Base-by-base conservation (phyloP, 2,888 invertebrate species). In the Smittia sp. region DNA sequence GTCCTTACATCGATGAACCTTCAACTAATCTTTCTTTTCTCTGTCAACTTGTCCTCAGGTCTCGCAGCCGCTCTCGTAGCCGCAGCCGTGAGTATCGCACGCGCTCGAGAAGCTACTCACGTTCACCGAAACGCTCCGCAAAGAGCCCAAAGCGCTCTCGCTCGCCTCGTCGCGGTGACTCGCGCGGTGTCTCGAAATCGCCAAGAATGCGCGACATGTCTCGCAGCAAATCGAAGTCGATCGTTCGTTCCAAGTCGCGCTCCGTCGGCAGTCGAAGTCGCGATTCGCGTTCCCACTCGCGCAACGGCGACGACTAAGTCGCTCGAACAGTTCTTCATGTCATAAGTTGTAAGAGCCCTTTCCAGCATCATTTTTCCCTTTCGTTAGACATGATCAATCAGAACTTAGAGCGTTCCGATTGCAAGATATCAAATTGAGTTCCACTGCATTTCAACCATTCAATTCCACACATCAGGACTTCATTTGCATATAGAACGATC, bases 61-160 rank as follows among this genome's bases (percentile, higher is more conserved):
- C 85, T 76, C 87, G 88, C 22, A 89, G 89, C 76, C 85, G 88
- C 77, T 89, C 89, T 24, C 86, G 88, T 77, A 87, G 88, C 75
- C 85, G 88, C 74, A 89, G 89, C 18, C 86, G 87, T 77, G 83
- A 83, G 74, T 83, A 76, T 74, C 78, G 81, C 79, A 79, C 80
- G 9, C 79, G 81, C 54, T 81, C 81, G 11, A 79, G 79, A 65
- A 79, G 85, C 75, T 84, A 84, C 75, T 85, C 85, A 0, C 84
- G 85, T 46, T 85, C 85, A 3, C 69, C 72, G 22, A 69, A 54
- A 20, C 69, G 69, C 25, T 24, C 69, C 13, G 25, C 52, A 11
- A 84, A 84, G 13, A 76, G 77, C 15, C 74, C 76, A 38, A 76
- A 76, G n/a, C 76, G 77, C 52, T 76, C 77, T 7, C 68, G 74